Evolutionary conservation across 2,113 vertebrate genomes (phyloP).

Genomic region (Cisticola juncidis): DNA sequence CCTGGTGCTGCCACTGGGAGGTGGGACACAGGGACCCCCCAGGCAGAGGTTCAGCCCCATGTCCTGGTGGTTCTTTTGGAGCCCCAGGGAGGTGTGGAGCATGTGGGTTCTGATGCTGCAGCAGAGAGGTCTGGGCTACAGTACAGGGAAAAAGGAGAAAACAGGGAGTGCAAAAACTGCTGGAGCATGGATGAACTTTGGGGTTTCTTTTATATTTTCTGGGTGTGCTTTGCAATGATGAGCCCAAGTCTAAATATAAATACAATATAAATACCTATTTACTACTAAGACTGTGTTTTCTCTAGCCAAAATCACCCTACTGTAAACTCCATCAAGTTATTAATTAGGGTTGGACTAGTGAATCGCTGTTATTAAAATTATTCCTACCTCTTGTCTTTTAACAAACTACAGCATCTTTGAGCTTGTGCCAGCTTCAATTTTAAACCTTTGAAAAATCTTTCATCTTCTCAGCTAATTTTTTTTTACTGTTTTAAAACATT

Average conservation of each 20-base stretch:
- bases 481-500: neutral
- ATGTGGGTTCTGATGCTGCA: accelerated
- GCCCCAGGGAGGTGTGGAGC: neutral
- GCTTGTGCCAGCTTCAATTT: neutral
- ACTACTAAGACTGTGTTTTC: neutral
- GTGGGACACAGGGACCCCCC: accelerated
- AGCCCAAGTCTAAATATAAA: neutral
- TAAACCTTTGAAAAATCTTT: neutral
- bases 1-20: neutral
- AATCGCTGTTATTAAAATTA: neutral
- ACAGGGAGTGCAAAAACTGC: neutral
- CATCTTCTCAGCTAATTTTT: neutral
- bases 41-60: neutral
- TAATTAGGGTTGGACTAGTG: neutral
- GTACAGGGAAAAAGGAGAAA: neutral
- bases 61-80: neutral
- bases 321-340: neutral
- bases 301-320: neutral
- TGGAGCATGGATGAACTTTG: neutral
- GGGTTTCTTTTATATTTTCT: neutral
- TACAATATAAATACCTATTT: neutral
- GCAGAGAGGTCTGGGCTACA: neutral
- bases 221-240: neutral
- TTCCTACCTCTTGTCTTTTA: neutral
- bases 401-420: neutral